A percentile compares a stretch with the other conserved stretches of the same genome.
Evolutionary conservation across 2,888 invertebrate genomes (phyloP).

Genomic region (Zele albiditarsus): DNA sequence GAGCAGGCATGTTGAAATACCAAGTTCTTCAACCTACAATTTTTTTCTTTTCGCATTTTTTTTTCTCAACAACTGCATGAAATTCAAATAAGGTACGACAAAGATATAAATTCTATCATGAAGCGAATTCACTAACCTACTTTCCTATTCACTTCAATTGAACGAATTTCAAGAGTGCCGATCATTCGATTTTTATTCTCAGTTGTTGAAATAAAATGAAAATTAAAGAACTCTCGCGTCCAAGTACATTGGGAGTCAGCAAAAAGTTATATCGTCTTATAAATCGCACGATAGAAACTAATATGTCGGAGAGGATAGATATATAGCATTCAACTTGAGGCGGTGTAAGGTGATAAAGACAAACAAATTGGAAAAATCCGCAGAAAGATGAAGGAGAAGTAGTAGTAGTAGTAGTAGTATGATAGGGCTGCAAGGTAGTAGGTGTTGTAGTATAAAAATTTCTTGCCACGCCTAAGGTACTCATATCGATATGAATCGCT

Average conservation of each 20-base stretch:
- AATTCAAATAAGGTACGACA: neutral
- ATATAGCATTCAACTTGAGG: conserved; percentile 15
- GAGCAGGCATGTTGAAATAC: neutral
- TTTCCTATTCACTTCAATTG: conserved; percentile 21
- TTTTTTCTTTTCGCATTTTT: conserved; percentile 13
- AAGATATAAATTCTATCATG: neutral
- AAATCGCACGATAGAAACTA: conserved; percentile 50
- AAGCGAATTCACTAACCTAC: conserved; percentile 12
- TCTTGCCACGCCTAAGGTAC: conserved; percentile 29
- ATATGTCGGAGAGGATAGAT: conserved; percentile 47
- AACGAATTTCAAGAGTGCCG: neutral
- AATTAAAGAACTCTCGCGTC: neutral
- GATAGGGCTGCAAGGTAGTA: neutral
- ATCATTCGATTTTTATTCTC: conserved; percentile 9
- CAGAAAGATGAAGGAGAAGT: neutral
- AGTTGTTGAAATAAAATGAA: neutral
- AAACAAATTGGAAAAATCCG: too few relatives aligned
- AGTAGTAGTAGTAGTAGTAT: conserved; percentile 9
- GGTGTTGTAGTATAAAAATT: conserved; percentile 6
- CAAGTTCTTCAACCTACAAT: neutral
- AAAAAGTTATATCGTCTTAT: conserved; percentile 28
- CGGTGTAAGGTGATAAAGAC: conserved; percentile 5
- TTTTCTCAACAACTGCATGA: conserved; percentile 1
- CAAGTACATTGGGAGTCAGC: conserved; percentile 19
- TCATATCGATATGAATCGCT: conserved; percentile 48